Conservation (phyloP, 2,888 invertebrate genomes). For the Nomada flava region DNA sequence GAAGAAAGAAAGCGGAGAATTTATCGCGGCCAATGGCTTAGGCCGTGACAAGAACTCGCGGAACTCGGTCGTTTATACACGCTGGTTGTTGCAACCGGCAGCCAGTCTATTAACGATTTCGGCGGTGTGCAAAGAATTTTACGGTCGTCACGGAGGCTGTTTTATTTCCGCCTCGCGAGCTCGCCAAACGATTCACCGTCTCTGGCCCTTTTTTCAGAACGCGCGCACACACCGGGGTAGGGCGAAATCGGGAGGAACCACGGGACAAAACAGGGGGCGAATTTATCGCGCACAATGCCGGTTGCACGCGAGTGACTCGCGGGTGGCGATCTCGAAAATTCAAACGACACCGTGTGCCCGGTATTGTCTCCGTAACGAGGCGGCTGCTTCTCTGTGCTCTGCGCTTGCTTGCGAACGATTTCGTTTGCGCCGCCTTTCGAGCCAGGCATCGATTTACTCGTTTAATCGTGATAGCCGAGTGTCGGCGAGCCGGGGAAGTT, state of each 20-base stretch:
- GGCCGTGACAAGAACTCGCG: conserved; percentile 32
- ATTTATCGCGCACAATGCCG: conserved; percentile 38
- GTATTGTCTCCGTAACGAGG: conserved; percentile 51
- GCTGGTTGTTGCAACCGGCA: conserved; percentile 16
- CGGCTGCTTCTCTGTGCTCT: background rate
- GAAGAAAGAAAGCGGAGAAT: conserved; percentile 48
- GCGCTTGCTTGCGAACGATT: conserved; percentile 34
- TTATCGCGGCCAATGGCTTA: conserved; percentile 61
- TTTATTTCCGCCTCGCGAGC: conserved; percentile 38
- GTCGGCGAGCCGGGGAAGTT: conserved; percentile 31
- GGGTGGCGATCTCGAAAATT: conserved; percentile 42
- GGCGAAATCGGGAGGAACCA: background rate
- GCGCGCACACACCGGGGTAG: too few relatives aligned
- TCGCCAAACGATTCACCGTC: conserved; percentile 2
- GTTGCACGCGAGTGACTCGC: background rate
- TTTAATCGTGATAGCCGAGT: conserved; percentile 3
- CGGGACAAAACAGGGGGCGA: conserved; percentile 30
- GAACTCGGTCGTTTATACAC: conserved; percentile 39
- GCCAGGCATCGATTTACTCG: conserved; percentile 39
- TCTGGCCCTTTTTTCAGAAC: background rate
- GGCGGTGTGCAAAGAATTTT: conserved; percentile 40
- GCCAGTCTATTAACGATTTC: conserved; percentile 52
- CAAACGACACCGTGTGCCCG: conserved; percentile 32
- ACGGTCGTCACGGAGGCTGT: background rate
- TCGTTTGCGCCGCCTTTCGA: conserved; percentile 26